Base-by-base conservation (phyloP, 2,113 vertebrate genomes). In the Myiagra hebetior region DNA sequence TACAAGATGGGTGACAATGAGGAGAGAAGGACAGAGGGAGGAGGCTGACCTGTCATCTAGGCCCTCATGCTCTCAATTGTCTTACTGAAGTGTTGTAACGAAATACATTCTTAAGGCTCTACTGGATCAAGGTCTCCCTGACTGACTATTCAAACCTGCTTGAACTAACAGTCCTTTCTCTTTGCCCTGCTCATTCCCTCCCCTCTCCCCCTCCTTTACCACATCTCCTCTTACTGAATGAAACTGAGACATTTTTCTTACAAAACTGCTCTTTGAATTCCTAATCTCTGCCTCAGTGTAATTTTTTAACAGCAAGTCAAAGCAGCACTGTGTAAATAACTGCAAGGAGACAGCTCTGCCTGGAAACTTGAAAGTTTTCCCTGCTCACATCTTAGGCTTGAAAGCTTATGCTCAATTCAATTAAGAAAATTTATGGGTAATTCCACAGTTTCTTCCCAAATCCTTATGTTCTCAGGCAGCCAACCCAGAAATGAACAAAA, bases 371-470 rank as follows among this genome's bases (percentile, higher is more conserved):
- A 74, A 95, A 93, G 35, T 91, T 92, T 79, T 89, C 80, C 70
- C 91, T 57, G 67, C 79, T 95, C n/a, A 17, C 65, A 55, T 89
- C 53, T 94, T 79, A 95, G 81, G 83, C 73, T 52, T 49, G 56
- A 89, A 94, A 96, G 80, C 60, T 81, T 81, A 72, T 19, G 57
- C 65, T 96, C 92, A 78, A 68, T 93, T 92, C 92, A 95, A 85
- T 95, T 95, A 95, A 89, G 86, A 95, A 97, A 93, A 93, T 96
- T 91, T 90, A 96, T 73, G 87, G 76, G 72, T 94, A 81, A 87
- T 93, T 95, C 91, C 89, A 95, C 81, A 90, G 75, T 91, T 94
- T 95, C 72, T 95, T 84, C 78, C 46, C 47, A 94, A 95, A 90
- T 79, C 78, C 91, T 96, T 94, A 70, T 55, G 82, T 85, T 97